Evolutionary conservation across 1,140 invertebrate species (phyloP), one percentile per base, ranked within the genome.

Genomic region (Macrobrachium nipponense): DNA sequence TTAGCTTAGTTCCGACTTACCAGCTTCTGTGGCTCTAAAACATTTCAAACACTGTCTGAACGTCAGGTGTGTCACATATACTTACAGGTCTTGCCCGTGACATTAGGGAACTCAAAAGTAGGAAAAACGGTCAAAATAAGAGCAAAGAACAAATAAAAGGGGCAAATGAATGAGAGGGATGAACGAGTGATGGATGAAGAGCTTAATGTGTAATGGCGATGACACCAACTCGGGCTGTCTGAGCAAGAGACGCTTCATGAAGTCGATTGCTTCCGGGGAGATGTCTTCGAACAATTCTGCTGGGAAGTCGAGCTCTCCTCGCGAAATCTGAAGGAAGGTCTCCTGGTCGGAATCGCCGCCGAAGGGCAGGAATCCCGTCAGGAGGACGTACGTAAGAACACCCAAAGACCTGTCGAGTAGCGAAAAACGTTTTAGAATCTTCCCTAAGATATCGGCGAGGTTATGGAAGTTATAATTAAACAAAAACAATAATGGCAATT

Each of bases 221-320:
- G 51, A 12, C 8, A 72, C 87, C 89, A 90, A 94, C 95, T 93
- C 93, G 89, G 95, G 94, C 88, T 95, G 92, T 87, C 94, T 93
- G 83, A 95, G 91, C 75, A 95, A 92, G 59, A 95, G 92, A 89
- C 93, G 92, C 5, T 91, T 90, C 73, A 96, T 95, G 90, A 96
- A 96, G 89, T 96, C 94, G 89, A 94, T 95, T 77, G 97, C 97
- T 88, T 93, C 92, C 89, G 94, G 93, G 76, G 96, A 97, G 80
- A 98, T 95, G 89, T 96, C 94, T 83, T 94, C 93, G 93, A 98
- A 98, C 80, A 98, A 93, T 90, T 97, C 96, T 87, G 95, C 94
- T 81, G 97, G 97, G 92, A 98, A 98, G 90, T 96, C 96, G 86
- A 98, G 93, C 89, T 94, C 88, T 51, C 82, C 87, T 59, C 78